Conservation (phyloP, 2,113 vertebrate genomes). For the Zosterops lateralis region DNA sequence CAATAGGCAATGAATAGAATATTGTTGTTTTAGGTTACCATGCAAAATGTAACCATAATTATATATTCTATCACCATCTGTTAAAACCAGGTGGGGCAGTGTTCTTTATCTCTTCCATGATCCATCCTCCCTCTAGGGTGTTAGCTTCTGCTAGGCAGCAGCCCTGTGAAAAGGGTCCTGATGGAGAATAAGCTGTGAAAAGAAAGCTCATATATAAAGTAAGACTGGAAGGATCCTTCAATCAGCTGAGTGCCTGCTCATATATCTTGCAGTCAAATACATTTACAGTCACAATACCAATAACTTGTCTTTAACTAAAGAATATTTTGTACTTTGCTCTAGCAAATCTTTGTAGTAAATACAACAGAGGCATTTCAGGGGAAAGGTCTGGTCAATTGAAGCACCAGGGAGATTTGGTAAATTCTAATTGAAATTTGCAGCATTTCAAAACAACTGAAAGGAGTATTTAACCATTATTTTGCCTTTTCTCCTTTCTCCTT, state of each 20-base stretch:
- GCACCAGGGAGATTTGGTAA: background rate
- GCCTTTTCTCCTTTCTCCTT: background rate
- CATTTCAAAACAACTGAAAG: background rate
- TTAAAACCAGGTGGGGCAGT: background rate
- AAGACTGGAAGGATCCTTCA: background rate
- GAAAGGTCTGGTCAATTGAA: background rate
- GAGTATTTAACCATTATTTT: background rate
- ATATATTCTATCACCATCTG: background rate
- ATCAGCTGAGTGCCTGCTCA: background rate
- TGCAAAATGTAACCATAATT: background rate
- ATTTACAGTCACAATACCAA: background rate
- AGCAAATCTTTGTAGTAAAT: background rate
- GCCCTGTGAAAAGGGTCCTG: background rate
- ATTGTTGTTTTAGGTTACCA: background rate
- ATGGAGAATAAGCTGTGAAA: background rate
- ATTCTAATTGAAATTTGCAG: background rate
- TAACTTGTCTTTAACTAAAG: background rate
- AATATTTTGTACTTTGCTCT: background rate
- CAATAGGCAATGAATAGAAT: background rate
- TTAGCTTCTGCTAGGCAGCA: background rate
- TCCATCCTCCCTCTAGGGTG: background rate
- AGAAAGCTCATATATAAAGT: background rate
- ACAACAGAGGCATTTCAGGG: background rate
- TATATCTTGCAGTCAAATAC: background rate
- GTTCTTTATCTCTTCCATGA: background rate